These are phyloP conservation scores for human DNA, from an alignment of 2,113 vertebrate species.

Conservation along the genomic window GRCh38 chr15:23671501-23672000, in stretches of 20 bases:
- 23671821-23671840: not conserved
- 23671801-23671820: not conserved
- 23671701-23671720: not conserved
- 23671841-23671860: not conserved
- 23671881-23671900: not conserved
- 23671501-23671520: not conserved
- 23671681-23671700: not conserved
- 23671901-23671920: not conserved
- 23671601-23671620: not conserved
- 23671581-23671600: too few relatives aligned
- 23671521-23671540: not conserved
- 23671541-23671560: not conserved
- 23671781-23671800: not conserved
- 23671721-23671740: not conserved
- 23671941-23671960: not conserved
- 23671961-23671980: not conserved
- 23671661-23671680: not conserved
- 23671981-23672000: not conserved
- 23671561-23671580: not conserved
- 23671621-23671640: not conserved
- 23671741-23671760: not conserved
- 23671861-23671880: not conserved
- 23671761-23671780: not conserved
- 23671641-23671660: not conserved
- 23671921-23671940: not conserved